phyloP scores from a whole-genome alignment of 2,888 invertebrate species.

The Philereme vetulata region DNA sequence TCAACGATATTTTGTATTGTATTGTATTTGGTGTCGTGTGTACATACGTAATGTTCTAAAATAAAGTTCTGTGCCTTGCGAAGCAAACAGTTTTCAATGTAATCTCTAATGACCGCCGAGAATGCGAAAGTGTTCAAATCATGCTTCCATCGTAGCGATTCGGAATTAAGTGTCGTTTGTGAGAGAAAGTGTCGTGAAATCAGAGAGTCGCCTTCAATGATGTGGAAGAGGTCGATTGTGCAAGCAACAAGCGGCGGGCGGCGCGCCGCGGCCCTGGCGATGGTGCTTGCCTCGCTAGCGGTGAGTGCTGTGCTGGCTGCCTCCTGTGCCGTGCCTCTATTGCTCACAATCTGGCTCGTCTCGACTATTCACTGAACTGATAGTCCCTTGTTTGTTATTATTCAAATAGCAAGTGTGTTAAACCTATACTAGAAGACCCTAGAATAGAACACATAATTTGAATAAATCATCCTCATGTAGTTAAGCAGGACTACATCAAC shows the following conservation, averaged over 20 bases:
- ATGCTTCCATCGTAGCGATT: conserved; percentile 52
- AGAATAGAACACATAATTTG: too few species aligned
- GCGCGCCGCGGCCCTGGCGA: conserved; percentile 53
- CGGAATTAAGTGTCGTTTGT: conserved; percentile 52
- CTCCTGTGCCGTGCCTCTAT: background rate
- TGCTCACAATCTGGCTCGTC: background rate
- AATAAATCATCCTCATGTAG: too few species aligned
- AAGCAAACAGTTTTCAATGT: conserved; percentile 31
- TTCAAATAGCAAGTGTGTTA: conserved; percentile 12
- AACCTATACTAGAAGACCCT: background rate
- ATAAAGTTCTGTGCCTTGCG: conserved; percentile 22
- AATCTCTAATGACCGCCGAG: conserved; percentile 56
- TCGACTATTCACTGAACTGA: background rate
- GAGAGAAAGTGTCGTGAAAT: conserved; percentile 82
- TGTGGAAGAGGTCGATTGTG: conserved; percentile 83
- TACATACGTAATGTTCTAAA: conserved; percentile 34
- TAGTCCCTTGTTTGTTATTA: conserved; percentile 14
- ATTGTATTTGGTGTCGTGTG: too few species aligned
- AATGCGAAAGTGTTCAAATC: conserved; percentile 44
- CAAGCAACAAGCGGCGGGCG: conserved; percentile 61
- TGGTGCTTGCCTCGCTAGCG: conserved; percentile 55
- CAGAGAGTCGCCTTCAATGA: conserved; percentile 79
- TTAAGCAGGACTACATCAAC: too few species aligned
- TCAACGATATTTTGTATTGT: too few species aligned
- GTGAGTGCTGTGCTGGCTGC: conserved; percentile 52